Percentiles rank a stretch among this genome's conserved stretches.
These are phyloP conservation scores for Rhinolophus ferrumequinum DNA, from an alignment of 2,113 vertebrate species.

Conservation along the genomic window DNA sequence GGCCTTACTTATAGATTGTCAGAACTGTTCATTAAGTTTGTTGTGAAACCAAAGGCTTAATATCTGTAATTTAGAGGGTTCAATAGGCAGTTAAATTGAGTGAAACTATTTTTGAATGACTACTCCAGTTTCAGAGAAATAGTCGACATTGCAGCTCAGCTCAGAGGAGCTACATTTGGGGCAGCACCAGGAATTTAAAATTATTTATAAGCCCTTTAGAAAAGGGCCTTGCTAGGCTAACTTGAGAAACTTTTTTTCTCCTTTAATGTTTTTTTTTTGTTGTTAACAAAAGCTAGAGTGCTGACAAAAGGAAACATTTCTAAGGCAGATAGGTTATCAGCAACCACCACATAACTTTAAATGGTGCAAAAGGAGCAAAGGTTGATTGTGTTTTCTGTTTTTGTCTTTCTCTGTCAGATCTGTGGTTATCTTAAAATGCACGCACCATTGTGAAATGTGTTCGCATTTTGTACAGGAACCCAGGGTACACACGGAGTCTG, in stretches of 20 bases:
- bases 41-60: slow-evolving; percentile 88
- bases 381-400: slow-evolving; percentile 51
- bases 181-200: slow-evolving; percentile 75
- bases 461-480: not conserved
- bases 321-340: slow-evolving; percentile 75
- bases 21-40: slow-evolving; percentile 87
- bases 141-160: slow-evolving; percentile 72
- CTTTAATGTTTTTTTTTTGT: not conserved
- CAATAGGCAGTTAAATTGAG: slow-evolving; percentile 87
- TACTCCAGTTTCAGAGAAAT: slow-evolving; percentile 78
- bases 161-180: slow-evolving; percentile 79
- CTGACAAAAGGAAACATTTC: slow-evolving; percentile 67
- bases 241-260: slow-evolving; percentile 71
- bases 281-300: slow-evolving; percentile 53
- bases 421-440: slow-evolving; percentile 36
- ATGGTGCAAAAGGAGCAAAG: slow-evolving; percentile 31
- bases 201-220: slow-evolving; percentile 79
- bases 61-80: slow-evolving; percentile 86
- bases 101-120: slow-evolving; percentile 86
- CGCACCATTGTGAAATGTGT: not conserved
- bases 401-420: not conserved
- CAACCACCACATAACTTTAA: slow-evolving; percentile 60
- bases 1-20: slow-evolving; percentile 82
- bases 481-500: not conserved
- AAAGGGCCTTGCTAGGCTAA: slow-evolving; percentile 62